Evolutionary conservation across 1,140 invertebrate genomes (phyloP).

Genomic region (Meloidogyne chitwoodi): DNA sequence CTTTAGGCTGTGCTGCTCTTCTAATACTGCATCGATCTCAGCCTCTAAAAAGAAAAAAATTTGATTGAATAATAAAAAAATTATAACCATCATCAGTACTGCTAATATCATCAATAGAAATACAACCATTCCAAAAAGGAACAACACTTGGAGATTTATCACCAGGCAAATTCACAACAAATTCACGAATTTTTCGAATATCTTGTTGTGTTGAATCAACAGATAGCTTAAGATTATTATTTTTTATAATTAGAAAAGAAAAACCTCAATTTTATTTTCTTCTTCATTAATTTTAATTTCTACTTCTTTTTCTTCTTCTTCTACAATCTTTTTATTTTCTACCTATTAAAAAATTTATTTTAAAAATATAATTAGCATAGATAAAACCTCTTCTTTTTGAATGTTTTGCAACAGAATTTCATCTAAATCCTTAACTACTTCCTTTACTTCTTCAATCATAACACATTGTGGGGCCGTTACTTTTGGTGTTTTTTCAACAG

Average conservation of each 20-base stretch:
- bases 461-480: background rate
- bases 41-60: constrained; percentile 34
- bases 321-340: background rate
- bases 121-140: constrained; percentile 39
- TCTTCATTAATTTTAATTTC: background rate
- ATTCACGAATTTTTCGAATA: background rate
- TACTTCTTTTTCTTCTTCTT: background rate
- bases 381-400: background rate
- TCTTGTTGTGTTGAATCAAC: background rate
- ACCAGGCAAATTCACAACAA: background rate
- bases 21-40: constrained; percentile 42
- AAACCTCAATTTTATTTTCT: background rate
- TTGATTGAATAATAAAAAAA: constrained; percentile 1
- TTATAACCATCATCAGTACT: constrained; percentile 38
- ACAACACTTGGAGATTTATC: background rate
- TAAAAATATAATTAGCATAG: background rate
- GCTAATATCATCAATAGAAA: constrained; percentile 36
- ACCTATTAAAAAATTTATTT: background rate
- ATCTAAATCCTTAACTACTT: background rate
- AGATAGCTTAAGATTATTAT: background rate
- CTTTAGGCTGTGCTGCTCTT: constrained; percentile 26
- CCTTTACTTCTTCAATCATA: background rate
- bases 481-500: background rate
- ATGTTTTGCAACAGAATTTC: background rate
- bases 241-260: background rate